Base-by-base conservation (phyloP, 2,797 vertebrate species). In the Agapornis canus region DNA sequence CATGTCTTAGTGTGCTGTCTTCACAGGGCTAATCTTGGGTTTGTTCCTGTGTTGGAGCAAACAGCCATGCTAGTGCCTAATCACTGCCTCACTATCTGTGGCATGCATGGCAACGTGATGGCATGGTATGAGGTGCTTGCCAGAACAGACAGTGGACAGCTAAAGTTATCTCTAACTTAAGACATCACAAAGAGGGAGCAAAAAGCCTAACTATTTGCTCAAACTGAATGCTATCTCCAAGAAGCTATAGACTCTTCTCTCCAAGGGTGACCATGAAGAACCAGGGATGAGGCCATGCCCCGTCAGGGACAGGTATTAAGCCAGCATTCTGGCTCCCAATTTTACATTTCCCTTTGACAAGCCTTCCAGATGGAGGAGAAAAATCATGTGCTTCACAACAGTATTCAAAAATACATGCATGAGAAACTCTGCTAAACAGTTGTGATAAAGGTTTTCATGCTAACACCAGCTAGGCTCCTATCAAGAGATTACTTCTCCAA, bases 251-350 rank as follows among this genome's bases (percentile, higher is more conserved):
- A 7, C 9, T 45, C 9, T 11, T 25, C 16, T 25, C 14, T 57
- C 25, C 6, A 18, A 26, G 29, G 32, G 18, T 32, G 59, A 13
- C 8, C 11, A 0, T 0, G 0, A 48, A 32, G 26, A 69, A 4
- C 1, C 3, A 29, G 37, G 52, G 37, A 31, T 0, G 0, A 70
- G 26, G 42, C 29, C 1, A 0, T 8, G 27, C 12, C n/a, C 11
- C 18, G 9, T 1, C 39, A 64, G 29, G 17, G 42, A 18, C 37
- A 37, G 18, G 29, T 45, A 22, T 57, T 37, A 13, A 31, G 42
- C 31, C 43, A 69, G 47, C 7, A 5, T 12, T 31, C 42, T 23
- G 31, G 21, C 23, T 71, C 49, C 16, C 25, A 6, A 0, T 26
- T 60, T 22, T 11, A 43, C 42, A 11, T 39, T 37, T 61, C 1